Base-by-base conservation (phyloP, 2,797 vertebrate genomes). In the Lagocephalus sceleratus region DNA sequence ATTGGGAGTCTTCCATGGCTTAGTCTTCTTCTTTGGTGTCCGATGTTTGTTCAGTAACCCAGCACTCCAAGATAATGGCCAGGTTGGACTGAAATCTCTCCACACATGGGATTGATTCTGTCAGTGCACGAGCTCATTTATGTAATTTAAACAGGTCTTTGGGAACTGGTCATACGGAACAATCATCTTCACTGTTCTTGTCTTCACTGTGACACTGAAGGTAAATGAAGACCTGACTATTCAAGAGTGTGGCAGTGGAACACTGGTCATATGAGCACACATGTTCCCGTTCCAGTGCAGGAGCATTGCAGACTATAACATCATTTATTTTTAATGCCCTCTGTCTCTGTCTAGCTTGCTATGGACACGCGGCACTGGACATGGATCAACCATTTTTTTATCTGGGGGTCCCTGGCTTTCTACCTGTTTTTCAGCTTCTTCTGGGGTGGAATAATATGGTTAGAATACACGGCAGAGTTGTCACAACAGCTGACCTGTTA, bases 121-220 rank as follows among this genome's bases (percentile, higher is more conserved):
- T 3, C 21, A 59, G 16, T 16, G 0, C 6, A 20, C n/a, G 53
- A 19, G 11, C 11, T 60, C 19, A 29, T 75, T 63, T 40, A 12
- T 73, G 7, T 51, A 1, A 29, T 7, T 75, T 52, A 8, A 29
- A 57, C 87, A 99, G 97, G 94, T 95, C 58, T 96, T 92, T 76
- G 97, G 97, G 43, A 98, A 98, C 60, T 99, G 96, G 97, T 95
- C 94, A 2, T 98, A 95, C 45, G 97, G 97, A 82, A 98, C 96
- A 0, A 94, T 96, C 57, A 90, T 99, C 55, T 99, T 97, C 88
- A 98, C 96, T 15, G 88, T 97, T 65, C 91, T 99, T 50, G 94
- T 99, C 76, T 96, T 99, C 88, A 98, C 97, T n/a, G 96, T 99
- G 79, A 99, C 95, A 2, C 89, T 99, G 21, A 99, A 99, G 95